Conservation (phyloP, 2,888 invertebrate species). For the Macrophya annulata region DNA sequence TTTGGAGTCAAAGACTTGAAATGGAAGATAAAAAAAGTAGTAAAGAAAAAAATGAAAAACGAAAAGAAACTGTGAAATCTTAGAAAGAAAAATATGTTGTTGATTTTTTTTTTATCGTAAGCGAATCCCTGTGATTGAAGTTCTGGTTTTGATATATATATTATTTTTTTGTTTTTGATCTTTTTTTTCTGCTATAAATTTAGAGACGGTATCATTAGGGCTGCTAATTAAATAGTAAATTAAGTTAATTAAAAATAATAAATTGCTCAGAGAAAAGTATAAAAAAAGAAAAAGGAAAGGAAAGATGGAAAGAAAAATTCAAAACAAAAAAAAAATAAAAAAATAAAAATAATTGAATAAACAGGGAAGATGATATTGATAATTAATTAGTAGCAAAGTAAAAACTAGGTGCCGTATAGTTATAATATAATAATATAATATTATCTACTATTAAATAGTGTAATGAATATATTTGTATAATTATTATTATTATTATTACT, state of each 20-base stretch:
- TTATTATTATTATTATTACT: too few species aligned
- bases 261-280: background rate
- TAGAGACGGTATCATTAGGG: background rate
- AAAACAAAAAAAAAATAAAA: background rate
- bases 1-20: background rate
- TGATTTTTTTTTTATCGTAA: background rate
- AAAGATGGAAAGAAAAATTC: background rate
- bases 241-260: background rate
- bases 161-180: background rate
- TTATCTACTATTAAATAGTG: constrained; percentile 38
- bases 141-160: too few species aligned
- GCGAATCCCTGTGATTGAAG: background rate
- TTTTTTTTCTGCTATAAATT: background rate
- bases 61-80: background rate
- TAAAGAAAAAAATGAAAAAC: background rate
- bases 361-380: background rate
- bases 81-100: too few species aligned
- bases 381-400: constrained; percentile 12
- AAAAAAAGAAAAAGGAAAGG: background rate
- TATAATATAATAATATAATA: constrained; percentile 21
- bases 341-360: background rate
- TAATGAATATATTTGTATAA: constrained; percentile 67
- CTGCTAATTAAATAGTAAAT: background rate
- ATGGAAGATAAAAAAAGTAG: background rate
- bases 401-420: constrained; percentile 40